Conservation (phyloP, 2,888 invertebrate species). For the Clistopyga incitator region DNA sequence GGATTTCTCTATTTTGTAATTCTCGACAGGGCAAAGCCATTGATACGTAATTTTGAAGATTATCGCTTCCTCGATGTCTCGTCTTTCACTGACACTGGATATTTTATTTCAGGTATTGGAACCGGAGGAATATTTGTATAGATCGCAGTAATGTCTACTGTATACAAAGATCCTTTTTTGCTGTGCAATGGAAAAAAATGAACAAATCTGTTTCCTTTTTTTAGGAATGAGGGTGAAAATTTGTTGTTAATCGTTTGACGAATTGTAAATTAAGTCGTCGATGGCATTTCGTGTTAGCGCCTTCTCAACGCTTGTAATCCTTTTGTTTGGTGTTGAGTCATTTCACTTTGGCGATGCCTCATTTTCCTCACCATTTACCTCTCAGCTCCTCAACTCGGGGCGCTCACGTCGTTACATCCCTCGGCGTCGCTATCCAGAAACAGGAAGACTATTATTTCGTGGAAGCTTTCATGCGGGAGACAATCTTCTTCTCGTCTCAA, state of each 20-base stretch:
- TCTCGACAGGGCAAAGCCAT: no score
- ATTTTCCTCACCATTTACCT: conserved; percentile 8
- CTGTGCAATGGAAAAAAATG: no score
- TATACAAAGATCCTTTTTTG: no score
- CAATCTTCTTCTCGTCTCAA: conserved; percentile 53
- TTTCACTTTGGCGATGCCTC: conserved; percentile 8
- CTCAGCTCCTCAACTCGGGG: neutral
- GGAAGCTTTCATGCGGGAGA: conserved; percentile 53
- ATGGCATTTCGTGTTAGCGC: neutral
- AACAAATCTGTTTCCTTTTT: no score
- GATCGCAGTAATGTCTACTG: no score
- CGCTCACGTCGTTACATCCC: conserved; percentile 40
- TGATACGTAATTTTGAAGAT: no score
- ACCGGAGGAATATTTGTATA: no score
- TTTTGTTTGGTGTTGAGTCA: conserved; percentile 6
- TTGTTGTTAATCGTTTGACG: neutral
- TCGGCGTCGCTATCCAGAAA: conserved; percentile 20
- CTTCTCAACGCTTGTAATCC: conserved; percentile 3
- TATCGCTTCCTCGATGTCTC: no score
- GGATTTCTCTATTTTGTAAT: no score
- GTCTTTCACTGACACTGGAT: no score
- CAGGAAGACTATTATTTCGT: conserved; percentile 51
- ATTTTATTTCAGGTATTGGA: no score
- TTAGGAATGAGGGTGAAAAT: neutral
- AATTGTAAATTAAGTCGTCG: neutral